Base-by-base conservation (phyloP, 2,113 vertebrate genomes). In the Charina bottae region DNA sequence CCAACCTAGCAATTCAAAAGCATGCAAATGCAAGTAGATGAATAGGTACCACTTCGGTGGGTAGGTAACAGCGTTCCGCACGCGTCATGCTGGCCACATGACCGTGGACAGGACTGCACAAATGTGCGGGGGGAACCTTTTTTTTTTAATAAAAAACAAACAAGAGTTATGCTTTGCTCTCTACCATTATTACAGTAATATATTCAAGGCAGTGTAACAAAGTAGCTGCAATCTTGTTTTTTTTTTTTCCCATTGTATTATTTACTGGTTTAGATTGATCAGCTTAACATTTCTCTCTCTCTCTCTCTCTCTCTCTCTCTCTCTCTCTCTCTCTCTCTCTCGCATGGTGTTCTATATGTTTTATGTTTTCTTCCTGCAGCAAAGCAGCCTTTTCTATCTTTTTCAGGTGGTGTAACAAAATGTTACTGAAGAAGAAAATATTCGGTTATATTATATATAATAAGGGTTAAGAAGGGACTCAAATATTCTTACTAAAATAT, bases 161-260 rank as follows among this genome's bases (percentile, higher is more conserved):
- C n/a, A n/a, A n/a, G 1, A 86, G 26, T 26, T 90, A 90, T 89
- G 10, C 8, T 10, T 92, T 94, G 60, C 89, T 62, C 85, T 12
- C 87, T 93, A 37, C 92, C 62, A 33, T 53, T 89, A 28, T 83
- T 68, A 72, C 17, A 89, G 54, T 68, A 42, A 68, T 8, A 72
- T 93, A 93, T 90, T 93, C 15, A 91, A 87, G 49, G 33, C 84
- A 90, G 89, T 91, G 58, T 90, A 72, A 9, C 49, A 93, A 92
- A 94, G 91, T 78, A 21, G 88, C 3, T 90, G 28, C 62, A 46
- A 64, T 10, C 53, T 7, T 37, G 13, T 1, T 90, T 62, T 23
- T 42, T 24, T 3, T 42, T 42, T 42, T n/a, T n/a, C n/a, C n/a
- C 42, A 42, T 37, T 53, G 11, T 10, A 49, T n/a, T 58, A 23